phyloP scores from a whole-genome alignment of 1,140 invertebrate genomes.

The Heterodera carotae region DNA sequence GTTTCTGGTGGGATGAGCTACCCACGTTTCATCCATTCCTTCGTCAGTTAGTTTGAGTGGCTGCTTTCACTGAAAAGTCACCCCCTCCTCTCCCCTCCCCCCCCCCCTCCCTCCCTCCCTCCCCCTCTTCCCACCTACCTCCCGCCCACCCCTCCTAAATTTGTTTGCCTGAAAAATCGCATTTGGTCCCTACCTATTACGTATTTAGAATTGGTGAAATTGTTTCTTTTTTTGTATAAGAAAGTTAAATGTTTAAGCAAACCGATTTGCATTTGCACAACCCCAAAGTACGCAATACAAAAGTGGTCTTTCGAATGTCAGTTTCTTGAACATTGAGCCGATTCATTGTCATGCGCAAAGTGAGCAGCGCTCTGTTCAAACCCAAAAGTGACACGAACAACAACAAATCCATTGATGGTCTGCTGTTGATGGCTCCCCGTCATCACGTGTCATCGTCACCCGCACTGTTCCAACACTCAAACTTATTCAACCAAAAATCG shows the following conservation, averaged over 20 bases:
- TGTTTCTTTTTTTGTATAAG: too few species aligned
- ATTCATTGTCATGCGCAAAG: background rate
- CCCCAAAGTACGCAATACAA: too few species aligned
- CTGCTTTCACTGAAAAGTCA: background rate
- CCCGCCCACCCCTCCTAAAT: background rate
- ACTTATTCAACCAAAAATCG: background rate
- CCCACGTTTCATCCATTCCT: background rate
- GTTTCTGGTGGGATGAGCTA: background rate
- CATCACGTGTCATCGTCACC: slow-evolving; percentile 1
- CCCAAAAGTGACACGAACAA: background rate
- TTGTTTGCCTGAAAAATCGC: slow-evolving; percentile 11
- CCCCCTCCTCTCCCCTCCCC: too few species aligned
- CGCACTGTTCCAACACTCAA: background rate
- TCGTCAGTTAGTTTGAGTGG: too few species aligned
- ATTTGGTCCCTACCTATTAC: background rate
- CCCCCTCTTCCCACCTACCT: background rate
- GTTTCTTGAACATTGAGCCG: too few species aligned
- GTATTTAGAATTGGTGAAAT: background rate
- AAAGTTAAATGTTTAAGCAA: background rate
- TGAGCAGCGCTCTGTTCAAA: background rate
- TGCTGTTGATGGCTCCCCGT: background rate
- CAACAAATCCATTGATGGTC: background rate
- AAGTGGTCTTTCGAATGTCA: too few species aligned
- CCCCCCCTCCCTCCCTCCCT: background rate
- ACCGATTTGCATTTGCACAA: background rate